Conservation (phyloP, 2,888 invertebrate genomes). For the Volucella bombylans region DNA sequence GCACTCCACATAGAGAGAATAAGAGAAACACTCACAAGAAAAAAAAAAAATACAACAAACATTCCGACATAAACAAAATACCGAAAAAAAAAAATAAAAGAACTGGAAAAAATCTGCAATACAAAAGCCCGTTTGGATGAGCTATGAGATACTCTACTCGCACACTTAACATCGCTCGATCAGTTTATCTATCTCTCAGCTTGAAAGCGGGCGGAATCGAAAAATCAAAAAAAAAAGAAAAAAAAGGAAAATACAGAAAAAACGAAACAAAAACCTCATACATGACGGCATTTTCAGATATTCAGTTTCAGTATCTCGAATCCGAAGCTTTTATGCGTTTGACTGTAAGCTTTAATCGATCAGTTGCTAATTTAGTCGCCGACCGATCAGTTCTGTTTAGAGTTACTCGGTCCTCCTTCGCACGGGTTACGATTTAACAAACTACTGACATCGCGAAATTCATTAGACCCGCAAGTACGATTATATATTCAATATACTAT, state of each 20-base stretch:
- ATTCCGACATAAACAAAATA: slow-evolving; percentile 39
- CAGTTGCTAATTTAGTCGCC: slow-evolving; percentile 74
- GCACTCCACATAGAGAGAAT: slow-evolving; percentile 28
- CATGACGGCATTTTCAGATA: no score
- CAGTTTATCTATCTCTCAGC: slow-evolving; percentile 54
- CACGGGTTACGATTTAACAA: slow-evolving; percentile 40
- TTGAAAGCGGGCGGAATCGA: neutral
- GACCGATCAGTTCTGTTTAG: slow-evolving; percentile 65
- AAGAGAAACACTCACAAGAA: slow-evolving; percentile 1
- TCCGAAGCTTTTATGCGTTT: slow-evolving; percentile 68
- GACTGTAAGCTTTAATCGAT: slow-evolving; percentile 68
- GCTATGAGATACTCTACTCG: slow-evolving; percentile 11
- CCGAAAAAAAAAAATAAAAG: slow-evolving; percentile 22
- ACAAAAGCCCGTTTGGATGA: slow-evolving; percentile 30
- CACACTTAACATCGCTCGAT: slow-evolving; percentile 56
- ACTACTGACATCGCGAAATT: slow-evolving; percentile 67
- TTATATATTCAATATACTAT: neutral
- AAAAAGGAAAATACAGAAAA: no score
- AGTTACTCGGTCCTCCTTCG: slow-evolving; percentile 61
- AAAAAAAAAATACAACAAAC: slow-evolving; percentile 4
- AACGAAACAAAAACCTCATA: neutral
- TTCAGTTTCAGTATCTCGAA: slow-evolving; percentile 37
- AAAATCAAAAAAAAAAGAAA: slow-evolving; percentile 7
- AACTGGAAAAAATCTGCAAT: slow-evolving; percentile 52
- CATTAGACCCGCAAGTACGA: slow-evolving; percentile 46